Evolutionary conservation across 2,113 vertebrate genomes (phyloP).

Genomic region (Mola mola): DNA sequence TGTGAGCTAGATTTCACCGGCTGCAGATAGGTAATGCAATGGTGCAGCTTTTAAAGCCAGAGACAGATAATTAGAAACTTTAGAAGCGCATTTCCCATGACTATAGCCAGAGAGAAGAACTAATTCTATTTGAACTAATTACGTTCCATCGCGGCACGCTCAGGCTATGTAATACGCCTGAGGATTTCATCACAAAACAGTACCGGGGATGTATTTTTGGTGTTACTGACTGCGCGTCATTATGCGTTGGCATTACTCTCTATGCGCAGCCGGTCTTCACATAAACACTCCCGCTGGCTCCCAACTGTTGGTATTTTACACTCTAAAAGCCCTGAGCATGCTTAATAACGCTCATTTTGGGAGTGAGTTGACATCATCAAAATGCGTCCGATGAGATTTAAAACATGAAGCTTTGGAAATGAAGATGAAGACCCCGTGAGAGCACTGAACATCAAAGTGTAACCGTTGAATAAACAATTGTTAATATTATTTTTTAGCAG

Average conservation of each 20-base stretch:
- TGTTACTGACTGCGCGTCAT: conserved; percentile 41
- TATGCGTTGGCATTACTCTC: conserved; percentile 18
- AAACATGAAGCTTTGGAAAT: no score
- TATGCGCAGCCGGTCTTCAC: conserved; percentile 22
- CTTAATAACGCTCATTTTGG: conserved; percentile 29
- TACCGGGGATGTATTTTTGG: conserved; percentile 55
- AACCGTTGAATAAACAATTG: no score
- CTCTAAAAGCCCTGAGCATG: conserved; percentile 15
- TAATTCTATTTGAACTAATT: conserved; percentile 84
- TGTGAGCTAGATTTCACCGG: conserved; percentile 78
- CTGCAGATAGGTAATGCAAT: conserved; percentile 70
- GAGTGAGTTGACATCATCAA: conserved; percentile 60
- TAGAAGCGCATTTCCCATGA: conserved; percentile 81
- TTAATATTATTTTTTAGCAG: no score
- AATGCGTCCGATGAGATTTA: conserved; percentile 39
- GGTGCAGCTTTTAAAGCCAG: conserved; percentile 80
- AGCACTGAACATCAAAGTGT: no score
- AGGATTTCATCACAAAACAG: conserved; percentile 71
- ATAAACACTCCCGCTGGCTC: conserved; percentile 20
- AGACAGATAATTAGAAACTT: conserved; percentile 83
- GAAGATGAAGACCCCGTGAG: no score
- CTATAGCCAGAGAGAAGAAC: conserved; percentile 79
- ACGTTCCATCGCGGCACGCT: conserved; percentile 72
- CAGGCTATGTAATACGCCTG: conserved; percentile 62
- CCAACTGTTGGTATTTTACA: conserved; percentile 33